Evolutionary conservation across 2,113 vertebrate species (phyloP), one percentile per base, ranked within the genome.

Genomic region (Dipodomys spectabilis): DNA sequence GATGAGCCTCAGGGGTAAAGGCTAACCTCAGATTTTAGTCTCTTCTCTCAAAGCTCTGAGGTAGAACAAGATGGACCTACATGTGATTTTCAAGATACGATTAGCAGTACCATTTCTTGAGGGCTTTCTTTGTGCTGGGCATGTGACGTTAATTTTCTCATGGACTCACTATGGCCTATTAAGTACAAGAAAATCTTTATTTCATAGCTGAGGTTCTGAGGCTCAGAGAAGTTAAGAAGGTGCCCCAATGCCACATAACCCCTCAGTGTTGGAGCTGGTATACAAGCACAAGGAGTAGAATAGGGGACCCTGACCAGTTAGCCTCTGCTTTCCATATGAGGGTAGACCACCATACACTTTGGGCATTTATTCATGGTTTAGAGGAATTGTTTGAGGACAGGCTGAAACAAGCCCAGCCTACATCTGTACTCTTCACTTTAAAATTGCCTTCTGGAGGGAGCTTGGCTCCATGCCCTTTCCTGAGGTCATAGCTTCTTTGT

Each of bases 221-320:
- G 30, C 64, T 44, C 90, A 87, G 74, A 82, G 77, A 81, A 22
- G 45, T 39, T 71, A 71, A 85, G 62, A 75, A 30, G 90, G 32
- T 62, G 73, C 19, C 82, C 19, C 20, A 39, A 71, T 20, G 44
- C 39, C 45, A 53, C 87, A 77, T 22, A 39, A 79, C 12, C 82
- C 15, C 79, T 69, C 1, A 0, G 8, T 32, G 69, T 67, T 39
- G 18, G 32, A 88, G 72, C 19, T 78, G 79, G 65, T 16, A n/a
- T 3, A 10, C 22, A 64, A 57, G 73, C n/a, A 60, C 49, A 32
- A 1, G 16, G 15, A 7, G 10, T 69, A 10, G 10, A 19, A 28
- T 53, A 65, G n/a, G 57, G 60, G 32, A 49, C 16, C 77, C 44
- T 6, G 19, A 39, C 18, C 15, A 4, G 11, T 27, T 71, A 16